Evolutionary conservation across 1,140 invertebrate genomes (phyloP).

Genomic region (Caenorhabditis remanei): DNA sequence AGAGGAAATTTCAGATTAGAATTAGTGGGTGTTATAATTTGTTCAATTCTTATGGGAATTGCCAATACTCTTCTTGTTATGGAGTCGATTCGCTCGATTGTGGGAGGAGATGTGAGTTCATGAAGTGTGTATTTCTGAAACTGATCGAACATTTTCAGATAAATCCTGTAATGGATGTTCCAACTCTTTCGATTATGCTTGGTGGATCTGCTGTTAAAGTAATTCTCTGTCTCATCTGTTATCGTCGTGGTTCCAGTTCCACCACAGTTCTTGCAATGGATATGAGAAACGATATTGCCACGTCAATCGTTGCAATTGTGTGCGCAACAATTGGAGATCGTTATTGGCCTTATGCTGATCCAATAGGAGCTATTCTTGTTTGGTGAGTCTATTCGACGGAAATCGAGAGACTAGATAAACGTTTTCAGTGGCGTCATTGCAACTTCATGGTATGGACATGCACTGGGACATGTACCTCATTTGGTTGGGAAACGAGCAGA

Average conservation of each 20-base stretch:
- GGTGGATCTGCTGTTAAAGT: slow-evolving; percentile 58
- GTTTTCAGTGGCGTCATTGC: slow-evolving; percentile 65
- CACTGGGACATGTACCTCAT: slow-evolving; percentile 62
- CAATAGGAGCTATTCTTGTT: slow-evolving; percentile 67
- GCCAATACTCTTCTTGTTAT: slow-evolving; percentile 68
- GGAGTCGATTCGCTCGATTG: slow-evolving; percentile 56
- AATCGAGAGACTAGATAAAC: neutral
- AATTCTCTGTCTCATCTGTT: slow-evolving; percentile 63
- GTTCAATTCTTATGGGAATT: slow-evolving; percentile 68
- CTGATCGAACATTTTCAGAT: slow-evolving; percentile 57
- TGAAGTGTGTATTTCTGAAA: neutral
- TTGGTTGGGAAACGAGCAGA: slow-evolving; percentile 61
- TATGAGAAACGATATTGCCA: slow-evolving; percentile 72
- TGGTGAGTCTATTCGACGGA: slow-evolving; percentile 48
- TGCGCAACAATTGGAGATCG: slow-evolving; percentile 69
- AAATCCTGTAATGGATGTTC: slow-evolving; percentile 61
- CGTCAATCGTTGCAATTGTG: slow-evolving; percentile 69
- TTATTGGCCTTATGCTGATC: slow-evolving; percentile 68
- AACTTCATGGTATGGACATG: slow-evolving; percentile 62
- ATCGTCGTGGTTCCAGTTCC: slow-evolving; percentile 59
- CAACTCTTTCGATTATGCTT: slow-evolving; percentile 64
- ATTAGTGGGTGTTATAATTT: slow-evolving; percentile 64
- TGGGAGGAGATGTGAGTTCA: slow-evolving; percentile 33
- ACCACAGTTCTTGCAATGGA: slow-evolving; percentile 68
- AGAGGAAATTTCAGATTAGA: slow-evolving; percentile 56